phyloP scores from a whole-genome alignment of 2,888 invertebrate species.

The Gastrophysa polygoni region DNA sequence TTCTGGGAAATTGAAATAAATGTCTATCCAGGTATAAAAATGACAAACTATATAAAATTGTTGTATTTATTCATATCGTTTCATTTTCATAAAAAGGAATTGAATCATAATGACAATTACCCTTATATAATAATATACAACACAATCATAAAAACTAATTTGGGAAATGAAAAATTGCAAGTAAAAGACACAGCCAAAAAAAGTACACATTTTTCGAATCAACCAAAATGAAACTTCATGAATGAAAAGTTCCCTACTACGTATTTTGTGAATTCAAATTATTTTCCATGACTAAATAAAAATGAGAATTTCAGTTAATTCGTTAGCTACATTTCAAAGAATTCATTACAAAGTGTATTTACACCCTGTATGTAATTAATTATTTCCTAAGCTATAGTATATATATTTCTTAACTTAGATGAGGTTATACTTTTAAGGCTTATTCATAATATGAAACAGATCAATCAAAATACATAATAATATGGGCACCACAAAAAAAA shows the following conservation, averaged over 20 bases:
- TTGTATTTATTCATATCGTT: background rate
- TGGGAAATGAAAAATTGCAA: conserved; percentile 26
- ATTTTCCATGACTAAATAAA: too few relatives aligned
- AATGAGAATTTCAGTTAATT: too few relatives aligned
- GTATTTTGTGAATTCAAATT: too few relatives aligned
- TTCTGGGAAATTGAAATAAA: too few relatives aligned
- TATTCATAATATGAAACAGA: background rate
- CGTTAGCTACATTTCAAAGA: background rate
- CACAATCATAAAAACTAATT: conserved; percentile 12
- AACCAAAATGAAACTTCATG: background rate
- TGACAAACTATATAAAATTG: too few relatives aligned
- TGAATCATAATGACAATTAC: background rate
- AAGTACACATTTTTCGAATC: background rate
- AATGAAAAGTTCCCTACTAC: too few relatives aligned
- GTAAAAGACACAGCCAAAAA: conserved; percentile 32
- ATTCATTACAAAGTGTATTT: background rate
- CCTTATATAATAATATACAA: background rate
- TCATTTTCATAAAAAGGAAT: background rate
- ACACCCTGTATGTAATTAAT: too few relatives aligned
- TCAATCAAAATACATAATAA: too few relatives aligned
- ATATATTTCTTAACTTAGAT: background rate
- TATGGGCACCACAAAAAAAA: too few relatives aligned
- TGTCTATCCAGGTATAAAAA: too few relatives aligned
- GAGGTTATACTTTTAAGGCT: conserved; percentile 1
- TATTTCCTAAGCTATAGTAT: background rate